Base-by-base conservation (phyloP, 2,888 invertebrate genomes). In the Acanthosepion lycidas region DNA sequence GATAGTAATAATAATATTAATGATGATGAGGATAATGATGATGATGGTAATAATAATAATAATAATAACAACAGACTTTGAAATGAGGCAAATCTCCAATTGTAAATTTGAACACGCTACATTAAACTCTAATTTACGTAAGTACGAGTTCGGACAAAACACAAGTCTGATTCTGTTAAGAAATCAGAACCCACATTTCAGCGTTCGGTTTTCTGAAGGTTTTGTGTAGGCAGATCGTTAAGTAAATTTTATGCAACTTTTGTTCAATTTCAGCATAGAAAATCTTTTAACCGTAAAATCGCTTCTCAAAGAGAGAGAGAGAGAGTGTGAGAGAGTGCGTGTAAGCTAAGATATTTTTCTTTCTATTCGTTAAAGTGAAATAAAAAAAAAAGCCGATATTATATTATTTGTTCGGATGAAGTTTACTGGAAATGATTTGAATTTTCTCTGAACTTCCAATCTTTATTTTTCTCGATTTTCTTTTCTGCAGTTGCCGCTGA, bases 241-340 rank as follows among this genome's bases (percentile, higher is more conserved):
- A 78, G 78, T 78, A n/a, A 78, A 78, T 78, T 8, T 78, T 78
- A n/a, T 78, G n/a, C n/a, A 78, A 78, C 78, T n/a, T 15, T 78
- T 78, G 78, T 15, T 78, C 78, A 78, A 3, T 78, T 33, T 6
- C 6, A 28, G 78, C n/a, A 78, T 78, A 33, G n/a, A n/a, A 78
- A 78, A n/a, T n/a, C 78, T n/a, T 78, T 78, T n/a, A 78, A 78
- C n/a, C 78, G n/a, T 78, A 78, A 78, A 78, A 78, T 78, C 78
- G 15, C 78, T 78, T 33, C n/a, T 4, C 78, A 78, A 78, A n/a
- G 23, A 15, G n/a, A 12, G 6, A 33, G 15, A 78, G 12, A 33
- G 53, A 53, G 53, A 53, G 53, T 15, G 53, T 15, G 53, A 53
- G 53, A 4, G 53, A 6, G 53, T 9, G 15, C 0, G 15, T 15